phyloP scores from a whole-genome alignment of 2,888 invertebrate species.

The Lamellibrachia satsuma region DNA sequence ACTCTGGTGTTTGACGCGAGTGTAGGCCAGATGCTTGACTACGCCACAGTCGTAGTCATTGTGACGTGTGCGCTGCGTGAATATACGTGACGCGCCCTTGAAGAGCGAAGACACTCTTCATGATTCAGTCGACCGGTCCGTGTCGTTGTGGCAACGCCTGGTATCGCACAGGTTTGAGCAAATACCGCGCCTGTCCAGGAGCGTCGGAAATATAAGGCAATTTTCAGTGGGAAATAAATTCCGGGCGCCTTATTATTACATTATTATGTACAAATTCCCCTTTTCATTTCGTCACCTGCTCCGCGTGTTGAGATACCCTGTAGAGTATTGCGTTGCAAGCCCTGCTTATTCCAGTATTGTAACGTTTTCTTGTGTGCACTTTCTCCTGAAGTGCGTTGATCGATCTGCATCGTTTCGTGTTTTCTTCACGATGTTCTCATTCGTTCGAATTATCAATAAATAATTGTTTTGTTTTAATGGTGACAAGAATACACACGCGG shows the following conservation, averaged over 20 bases:
- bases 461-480: background rate
- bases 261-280: background rate
- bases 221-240: constrained; percentile 2
- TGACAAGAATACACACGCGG: background rate
- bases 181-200: background rate
- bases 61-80: background rate
- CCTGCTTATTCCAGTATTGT: background rate
- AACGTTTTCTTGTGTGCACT: background rate
- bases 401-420: background rate
- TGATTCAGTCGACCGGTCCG: background rate
- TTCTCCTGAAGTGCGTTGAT: background rate
- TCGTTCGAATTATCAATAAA: background rate
- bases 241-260: background rate
- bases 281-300: background rate
- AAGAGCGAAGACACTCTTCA: background rate
- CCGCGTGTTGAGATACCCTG: background rate
- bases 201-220: background rate
- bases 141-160: background rate
- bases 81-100: background rate
- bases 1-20: background rate
- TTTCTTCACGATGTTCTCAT: background rate
- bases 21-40: background rate
- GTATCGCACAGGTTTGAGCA: constrained; percentile 10
- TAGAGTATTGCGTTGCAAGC: background rate
- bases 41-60: background rate